A percentile compares a stretch with the other conserved stretches of the same genome.
Evolutionary conservation across 2,888 invertebrate species (phyloP).

Genomic region (Asteroscopus sphinx): DNA sequence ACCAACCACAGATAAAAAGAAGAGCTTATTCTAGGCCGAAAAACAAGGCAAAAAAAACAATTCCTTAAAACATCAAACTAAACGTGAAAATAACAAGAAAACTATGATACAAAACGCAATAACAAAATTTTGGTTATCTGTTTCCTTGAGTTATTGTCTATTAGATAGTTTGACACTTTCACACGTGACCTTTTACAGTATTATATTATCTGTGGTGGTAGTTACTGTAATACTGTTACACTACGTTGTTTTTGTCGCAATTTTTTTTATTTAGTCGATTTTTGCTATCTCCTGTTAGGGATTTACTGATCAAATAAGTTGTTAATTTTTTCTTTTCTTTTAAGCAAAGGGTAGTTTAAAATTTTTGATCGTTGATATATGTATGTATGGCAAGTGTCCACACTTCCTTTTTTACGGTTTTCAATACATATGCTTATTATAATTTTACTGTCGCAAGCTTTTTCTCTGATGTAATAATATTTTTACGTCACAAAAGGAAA

Average conservation of each 20-base stretch:
- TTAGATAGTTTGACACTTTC: slow-evolving; percentile 59
- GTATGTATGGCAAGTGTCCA: no score
- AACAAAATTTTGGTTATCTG: slow-evolving; percentile 50
- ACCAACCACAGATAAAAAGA: no score
- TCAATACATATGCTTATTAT: no score
- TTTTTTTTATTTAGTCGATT: slow-evolving; percentile 7
- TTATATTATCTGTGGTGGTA: slow-evolving; percentile 46
- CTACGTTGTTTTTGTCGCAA: slow-evolving; percentile 25
- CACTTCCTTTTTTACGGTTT: no score
- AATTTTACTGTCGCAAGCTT: no score
- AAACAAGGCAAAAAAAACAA: not conserved
- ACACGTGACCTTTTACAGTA: slow-evolving; percentile 47
- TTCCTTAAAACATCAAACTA: slow-evolving; percentile 4
- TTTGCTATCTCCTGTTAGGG: not conserved
- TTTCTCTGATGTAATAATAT: no score
- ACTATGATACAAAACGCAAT: slow-evolving; percentile 40
- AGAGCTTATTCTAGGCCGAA: not conserved
- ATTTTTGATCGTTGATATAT: no score
- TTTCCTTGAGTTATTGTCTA: slow-evolving; percentile 53
- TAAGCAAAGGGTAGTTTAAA: no score
- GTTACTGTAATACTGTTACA: slow-evolving; percentile 25
- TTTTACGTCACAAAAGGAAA: slow-evolving; percentile 7
- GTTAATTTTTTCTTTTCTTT: no score
- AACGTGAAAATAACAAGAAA: slow-evolving; percentile 45
- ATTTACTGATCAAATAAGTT: not conserved